A percentile compares a stretch with the other conserved stretches of the same genome.
Evolutionary conservation across 2,113 vertebrate species (phyloP).

Genomic region (Ginglymostoma cirratum): DNA sequence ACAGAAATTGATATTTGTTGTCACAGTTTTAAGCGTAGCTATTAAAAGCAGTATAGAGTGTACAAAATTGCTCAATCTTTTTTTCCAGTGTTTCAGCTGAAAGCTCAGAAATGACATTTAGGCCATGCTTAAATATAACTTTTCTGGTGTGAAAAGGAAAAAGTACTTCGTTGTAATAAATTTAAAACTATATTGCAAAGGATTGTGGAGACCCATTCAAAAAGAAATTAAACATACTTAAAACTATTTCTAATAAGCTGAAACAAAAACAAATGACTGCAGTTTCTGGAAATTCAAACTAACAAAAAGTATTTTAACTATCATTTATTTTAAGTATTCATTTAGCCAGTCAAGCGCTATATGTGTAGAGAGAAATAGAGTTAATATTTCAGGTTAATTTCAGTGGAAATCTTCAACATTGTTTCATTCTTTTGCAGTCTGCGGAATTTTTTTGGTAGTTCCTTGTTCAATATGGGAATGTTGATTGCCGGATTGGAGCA

Average conservation of each 20-base stretch:
- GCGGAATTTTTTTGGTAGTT: neutral
- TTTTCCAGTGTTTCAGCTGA: neutral
- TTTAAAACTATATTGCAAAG: neutral
- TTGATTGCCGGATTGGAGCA: neutral
- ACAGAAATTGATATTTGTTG: neutral
- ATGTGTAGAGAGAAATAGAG: neutral
- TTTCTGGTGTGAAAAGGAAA: neutral
- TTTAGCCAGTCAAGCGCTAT: neutral
- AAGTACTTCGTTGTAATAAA: neutral
- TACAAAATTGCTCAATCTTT: neutral
- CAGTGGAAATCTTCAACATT: neutral
- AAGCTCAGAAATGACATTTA: neutral
- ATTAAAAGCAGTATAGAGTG: neutral
- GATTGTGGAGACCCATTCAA: neutral
- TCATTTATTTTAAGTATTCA: no score
- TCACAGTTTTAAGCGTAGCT: neutral
- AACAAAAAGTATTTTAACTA: neutral
- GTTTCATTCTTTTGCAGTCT: neutral
- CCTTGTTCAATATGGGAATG: neutral
- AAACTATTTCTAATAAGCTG: neutral
- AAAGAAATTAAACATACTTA: neutral
- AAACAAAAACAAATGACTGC: neutral
- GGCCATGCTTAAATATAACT: neutral
- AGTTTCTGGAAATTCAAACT: neutral
- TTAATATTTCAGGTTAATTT: neutral